Percentiles rank a stretch among this genome's conserved stretches.
Evolutionary conservation across 2,888 invertebrate genomes (phyloP).

Genomic region (Asteroscopus sphinx): DNA sequence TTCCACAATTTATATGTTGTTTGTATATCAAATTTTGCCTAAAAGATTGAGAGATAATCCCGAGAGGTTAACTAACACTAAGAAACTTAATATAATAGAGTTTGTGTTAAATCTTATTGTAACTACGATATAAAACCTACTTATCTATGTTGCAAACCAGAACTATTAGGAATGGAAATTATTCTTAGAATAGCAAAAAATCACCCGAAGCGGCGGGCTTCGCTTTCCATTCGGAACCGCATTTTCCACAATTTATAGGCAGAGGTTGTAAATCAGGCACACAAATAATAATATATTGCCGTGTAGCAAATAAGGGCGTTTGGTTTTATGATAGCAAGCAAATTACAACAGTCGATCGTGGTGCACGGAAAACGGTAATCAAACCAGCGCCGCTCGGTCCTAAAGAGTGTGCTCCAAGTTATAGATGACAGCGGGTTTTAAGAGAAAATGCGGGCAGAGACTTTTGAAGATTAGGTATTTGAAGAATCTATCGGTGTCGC

Average conservation of each 20-base stretch:
- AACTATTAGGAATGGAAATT: no score
- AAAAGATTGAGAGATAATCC: no score
- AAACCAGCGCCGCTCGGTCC: slow-evolving; percentile 66
- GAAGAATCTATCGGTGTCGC: no score
- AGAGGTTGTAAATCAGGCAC: slow-evolving; percentile 38
- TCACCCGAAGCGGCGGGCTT: slow-evolving; percentile 16
- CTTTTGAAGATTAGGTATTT: no score
- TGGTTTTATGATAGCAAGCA: slow-evolving; percentile 75
- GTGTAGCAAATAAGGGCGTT: slow-evolving; percentile 69
- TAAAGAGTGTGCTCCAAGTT: slow-evolving; percentile 33
- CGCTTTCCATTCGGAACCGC: slow-evolving; percentile 26
- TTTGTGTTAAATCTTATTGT: no score
- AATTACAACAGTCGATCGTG: slow-evolving; percentile 77
- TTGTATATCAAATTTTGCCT: no score
- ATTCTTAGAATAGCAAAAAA: slow-evolving; percentile 10
- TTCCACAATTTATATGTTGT: no score
- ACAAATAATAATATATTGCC: slow-evolving; percentile 61
- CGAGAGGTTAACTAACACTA: no score
- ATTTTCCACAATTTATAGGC: slow-evolving; percentile 46
- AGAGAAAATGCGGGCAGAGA: no score
- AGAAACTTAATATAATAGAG: no score
- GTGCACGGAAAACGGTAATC: slow-evolving; percentile 81
- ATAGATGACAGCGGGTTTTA: slow-evolving; percentile 20
- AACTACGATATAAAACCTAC: no score
- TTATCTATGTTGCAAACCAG: no score